A percentile compares a stretch with the other conserved stretches of the same genome.
phyloP scores from a whole-genome alignment of 2,113 vertebrate genomes.

The Percopsis transmontana region DNA sequence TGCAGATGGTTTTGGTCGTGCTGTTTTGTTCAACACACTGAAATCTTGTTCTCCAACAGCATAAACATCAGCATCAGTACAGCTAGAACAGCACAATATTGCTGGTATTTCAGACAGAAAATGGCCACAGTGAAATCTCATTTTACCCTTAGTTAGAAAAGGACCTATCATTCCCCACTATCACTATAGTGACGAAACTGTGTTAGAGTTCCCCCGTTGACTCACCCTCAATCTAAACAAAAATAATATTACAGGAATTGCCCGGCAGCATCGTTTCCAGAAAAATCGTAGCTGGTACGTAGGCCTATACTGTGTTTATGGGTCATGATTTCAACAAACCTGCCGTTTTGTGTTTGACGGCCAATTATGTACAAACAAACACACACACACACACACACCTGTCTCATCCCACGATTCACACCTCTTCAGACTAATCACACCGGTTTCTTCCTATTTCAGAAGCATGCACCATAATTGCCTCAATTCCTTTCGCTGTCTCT shows the following conservation, averaged over 20 bases:
- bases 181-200: constrained; percentile 80
- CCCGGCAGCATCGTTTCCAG: constrained; percentile 8
- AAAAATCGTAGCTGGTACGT: not conserved
- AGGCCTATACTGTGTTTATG: constrained; percentile 4
- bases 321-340: constrained; percentile 22
- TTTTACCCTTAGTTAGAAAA: constrained; percentile 57
- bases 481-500: constrained; percentile 52
- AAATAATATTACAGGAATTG: constrained; percentile 29
- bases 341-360: not conserved
- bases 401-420: constrained; percentile 48
- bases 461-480: constrained; percentile 59
- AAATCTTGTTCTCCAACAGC: too few species aligned
- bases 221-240: constrained; percentile 58
- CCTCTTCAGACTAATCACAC: constrained; percentile 48
- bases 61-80: too few species aligned
- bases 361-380: not conserved
- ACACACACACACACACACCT: constrained; percentile 11
- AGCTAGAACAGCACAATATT: not conserved
- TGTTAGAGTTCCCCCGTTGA: constrained; percentile 72
- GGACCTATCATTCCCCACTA: constrained; percentile 64
- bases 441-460: constrained; percentile 59
- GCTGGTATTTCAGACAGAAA: constrained; percentile 61
- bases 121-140: constrained; percentile 43
- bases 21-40: too few species aligned
- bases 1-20: too few species aligned